Evolutionary conservation across 2,888 invertebrate species (phyloP).

Genomic region (Liodrosophila aerea): DNA sequence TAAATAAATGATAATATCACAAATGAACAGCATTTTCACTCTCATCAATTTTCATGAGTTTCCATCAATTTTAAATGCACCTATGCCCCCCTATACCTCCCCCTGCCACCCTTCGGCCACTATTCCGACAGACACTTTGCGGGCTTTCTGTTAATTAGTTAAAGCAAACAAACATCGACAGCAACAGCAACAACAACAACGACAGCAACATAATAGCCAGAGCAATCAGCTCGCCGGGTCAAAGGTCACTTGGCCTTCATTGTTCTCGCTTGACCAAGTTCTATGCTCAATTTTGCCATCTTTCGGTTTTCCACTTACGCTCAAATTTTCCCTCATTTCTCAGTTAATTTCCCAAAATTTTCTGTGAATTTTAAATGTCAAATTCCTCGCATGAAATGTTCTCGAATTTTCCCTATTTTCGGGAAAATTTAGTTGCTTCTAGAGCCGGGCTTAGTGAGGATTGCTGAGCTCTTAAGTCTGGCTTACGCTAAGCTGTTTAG

Average conservation of each 20-base stretch:
- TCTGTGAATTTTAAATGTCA: too few relatives aligned
- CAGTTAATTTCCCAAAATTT: too few relatives aligned
- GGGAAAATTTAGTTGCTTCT: too few relatives aligned
- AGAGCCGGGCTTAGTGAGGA: too few relatives aligned
- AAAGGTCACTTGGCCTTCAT: constrained; percentile 15
- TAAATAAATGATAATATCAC: too few relatives aligned
- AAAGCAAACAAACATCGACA: constrained; percentile 22
- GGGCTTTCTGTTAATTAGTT: constrained; percentile 32
- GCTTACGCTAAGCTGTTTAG: too few relatives aligned
- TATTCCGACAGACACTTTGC: constrained; percentile 11
- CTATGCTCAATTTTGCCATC: not conserved
- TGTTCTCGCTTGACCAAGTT: constrained; percentile 14
- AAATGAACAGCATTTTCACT: not conserved
- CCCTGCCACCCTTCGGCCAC: not conserved
- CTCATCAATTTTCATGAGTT: not conserved
- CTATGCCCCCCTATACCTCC: not conserved
- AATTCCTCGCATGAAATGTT: too few relatives aligned
- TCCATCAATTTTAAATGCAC: not conserved
- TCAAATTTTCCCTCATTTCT: not conserved
- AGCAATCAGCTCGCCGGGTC: constrained; percentile 4
- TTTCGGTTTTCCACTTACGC: not conserved
- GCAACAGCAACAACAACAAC: not conserved
- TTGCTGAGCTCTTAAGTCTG: too few relatives aligned
- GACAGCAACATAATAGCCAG: not conserved
- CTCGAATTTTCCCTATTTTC: too few relatives aligned